Base-by-base conservation (phyloP, 1,140 invertebrate genomes). In the Stratiolaelaps scimitus region DNA sequence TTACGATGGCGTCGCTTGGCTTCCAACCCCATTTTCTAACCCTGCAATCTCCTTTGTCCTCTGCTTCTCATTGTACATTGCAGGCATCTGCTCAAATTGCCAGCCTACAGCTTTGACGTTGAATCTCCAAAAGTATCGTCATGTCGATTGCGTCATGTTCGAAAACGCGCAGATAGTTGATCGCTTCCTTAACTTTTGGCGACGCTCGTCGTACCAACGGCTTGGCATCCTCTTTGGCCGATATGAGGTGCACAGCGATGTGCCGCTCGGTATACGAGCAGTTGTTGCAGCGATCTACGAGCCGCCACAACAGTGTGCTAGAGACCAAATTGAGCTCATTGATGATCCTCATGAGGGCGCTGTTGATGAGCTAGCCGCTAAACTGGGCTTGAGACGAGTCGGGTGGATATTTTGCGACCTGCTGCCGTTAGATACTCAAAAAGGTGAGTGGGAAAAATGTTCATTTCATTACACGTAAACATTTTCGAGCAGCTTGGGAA, bases 401-500 rank as follows among this genome's bases (percentile, higher is more conserved):
- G 96, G 96, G 29, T 99, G 96, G 95, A 93, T 98, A 71, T 99
- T 99, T 76, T 98, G 94, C 10, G 95, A 99, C 81, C 80, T 99
- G 28, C 82, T 96, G 69, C 84, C 89, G 47, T 84, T 91, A 69
- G 88, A 95, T 78, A 73, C 85, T 2, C 83, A 83, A 71, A 84
- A 83, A 72, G 93, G 92, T 69, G 20, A 29, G n/a, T 67, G 6
- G 40, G 7, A 56, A 15, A 60, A 48, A 60, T 66, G 4, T 23
- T n/a, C n/a, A n/a, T n/a, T n/a, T n/a, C n/a, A n/a, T n/a, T n/a
- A n/a, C n/a, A n/a, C n/a, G n/a, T n/a, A n/a, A n/a, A n/a, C n/a
- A n/a, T n/a, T n/a, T n/a, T n/a, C n/a, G n/a, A n/a, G n/a, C n/a
- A n/a, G n/a, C n/a, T n/a, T n/a, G n/a, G n/a, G n/a, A n/a, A n/a